Evolutionary conservation across 2,888 invertebrate genomes (phyloP), one percentile per base, ranked within the genome.

Genomic region (Lasioglossum leucozonium): DNA sequence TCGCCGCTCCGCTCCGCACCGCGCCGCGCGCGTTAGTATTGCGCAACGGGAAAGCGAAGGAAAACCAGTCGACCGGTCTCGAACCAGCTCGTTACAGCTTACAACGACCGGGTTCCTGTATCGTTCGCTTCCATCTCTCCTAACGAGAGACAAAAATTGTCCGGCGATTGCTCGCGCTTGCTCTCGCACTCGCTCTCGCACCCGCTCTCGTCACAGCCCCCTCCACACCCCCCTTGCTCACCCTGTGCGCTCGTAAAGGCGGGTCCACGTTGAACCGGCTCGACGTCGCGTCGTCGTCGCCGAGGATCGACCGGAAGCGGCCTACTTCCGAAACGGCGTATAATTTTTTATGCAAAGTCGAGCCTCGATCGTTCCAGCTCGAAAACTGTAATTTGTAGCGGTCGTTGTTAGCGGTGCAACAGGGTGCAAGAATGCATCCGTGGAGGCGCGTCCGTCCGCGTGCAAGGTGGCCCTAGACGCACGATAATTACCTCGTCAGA

Each of bases 281-380:
- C 75, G 44, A 34, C 79, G 16, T 62, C 67, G 85, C 34, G 74
- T 34, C 72, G 85, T 73, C 74, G 72, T 81, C 83, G 79, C 69
- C 84, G 74, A 90, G 84, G 69, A 76, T 62, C 62, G 82, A 75
- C 79, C 90, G 90, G 90, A 90, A 90, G 90, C 87, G 78, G 82
- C 84, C 81, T 77, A 81, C 83, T 87, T 88, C 81, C 87, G 87
- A 89, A 88, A 83, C 77, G 83, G 85, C 87, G 82, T 89, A 82
- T 89, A 91, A 92, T 92, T 92, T 90, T 90, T 91, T 87, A 91
- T 91, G 91, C 88, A 91, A 91, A 90, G 90, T 76, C 65, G 75
- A 55, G 81, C 82, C 82, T 18, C 30, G 85, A 65, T 75, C 84
- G 84, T 84, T 84, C 84, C 84, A 84, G 79, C 84, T 72, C 74